Evolutionary conservation across 2,888 invertebrate genomes (phyloP).

Genomic region (Apodemia mormo): DNA sequence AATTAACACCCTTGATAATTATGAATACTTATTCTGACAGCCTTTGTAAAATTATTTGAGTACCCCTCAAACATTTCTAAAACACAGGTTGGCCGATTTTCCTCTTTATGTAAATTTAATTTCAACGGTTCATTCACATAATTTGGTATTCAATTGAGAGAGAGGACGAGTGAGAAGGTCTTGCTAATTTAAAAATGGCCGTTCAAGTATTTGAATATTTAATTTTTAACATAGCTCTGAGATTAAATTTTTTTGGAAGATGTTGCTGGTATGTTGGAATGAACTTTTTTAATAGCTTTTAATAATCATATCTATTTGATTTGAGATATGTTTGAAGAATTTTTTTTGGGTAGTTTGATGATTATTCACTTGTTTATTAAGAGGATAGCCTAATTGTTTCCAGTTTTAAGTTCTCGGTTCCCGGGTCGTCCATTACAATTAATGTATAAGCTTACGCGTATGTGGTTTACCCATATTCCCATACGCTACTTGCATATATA

Average conservation of each 20-base stretch:
- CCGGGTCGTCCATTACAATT: too few species aligned
- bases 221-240: conserved; percentile 13
- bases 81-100: conserved; percentile 6
- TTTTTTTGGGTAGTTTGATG: background rate
- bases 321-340: background rate
- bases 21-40: background rate
- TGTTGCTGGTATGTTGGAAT: background rate
- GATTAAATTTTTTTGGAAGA: conserved; percentile 12
- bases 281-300: background rate
- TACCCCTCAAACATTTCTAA: background rate
- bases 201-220: conserved; percentile 30
- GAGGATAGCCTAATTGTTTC: too few species aligned
- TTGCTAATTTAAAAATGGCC: conserved; percentile 31
- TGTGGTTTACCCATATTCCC: too few species aligned
- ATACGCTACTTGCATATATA: too few species aligned
- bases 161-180: conserved; percentile 22
- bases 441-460: too few species aligned
- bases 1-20: background rate
- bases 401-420: too few species aligned
- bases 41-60: conserved; percentile 5
- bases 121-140: conserved; percentile 30
- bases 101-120: conserved; percentile 24
- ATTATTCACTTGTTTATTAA: too few species aligned
- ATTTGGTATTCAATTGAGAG: conserved; percentile 32
- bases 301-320: background rate